Evolutionary conservation across 2,888 invertebrate genomes (phyloP).

Genomic region (Argyra leucocephala): DNA sequence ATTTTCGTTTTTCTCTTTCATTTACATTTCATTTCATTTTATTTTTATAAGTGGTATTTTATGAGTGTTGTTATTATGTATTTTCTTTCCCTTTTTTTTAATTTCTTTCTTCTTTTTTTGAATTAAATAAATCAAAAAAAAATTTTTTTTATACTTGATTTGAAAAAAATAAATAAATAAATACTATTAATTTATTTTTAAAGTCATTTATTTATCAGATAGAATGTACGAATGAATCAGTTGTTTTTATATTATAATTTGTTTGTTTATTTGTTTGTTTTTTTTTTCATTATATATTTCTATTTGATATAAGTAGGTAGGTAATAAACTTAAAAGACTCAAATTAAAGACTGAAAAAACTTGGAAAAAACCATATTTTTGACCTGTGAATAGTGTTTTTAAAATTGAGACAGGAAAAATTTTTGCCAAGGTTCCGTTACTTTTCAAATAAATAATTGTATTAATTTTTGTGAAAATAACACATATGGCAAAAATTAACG

Average conservation of each 20-base stretch:
- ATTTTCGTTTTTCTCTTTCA: background rate
- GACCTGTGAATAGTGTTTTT: no score
- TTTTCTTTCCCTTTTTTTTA: background rate
- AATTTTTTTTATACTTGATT: background rate
- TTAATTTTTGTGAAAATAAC: no score
- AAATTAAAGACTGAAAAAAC: background rate
- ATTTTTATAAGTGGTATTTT: background rate
- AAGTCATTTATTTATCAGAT: conserved; percentile 2
- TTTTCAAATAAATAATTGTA: no score
- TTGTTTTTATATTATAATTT: background rate
- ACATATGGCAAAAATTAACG: no score
- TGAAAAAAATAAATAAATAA: no score
- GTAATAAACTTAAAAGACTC: background rate
- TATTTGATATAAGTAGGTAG: background rate
- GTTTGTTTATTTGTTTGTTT: background rate
- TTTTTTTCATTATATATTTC: background rate
- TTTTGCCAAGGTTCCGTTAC: no score
- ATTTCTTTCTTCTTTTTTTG: background rate
- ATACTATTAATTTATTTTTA: background rate
- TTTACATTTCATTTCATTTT: no score
- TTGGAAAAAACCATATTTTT: background rate
- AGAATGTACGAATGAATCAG: background rate
- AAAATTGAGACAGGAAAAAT: no score
- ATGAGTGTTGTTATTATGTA: background rate
- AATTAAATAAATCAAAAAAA: conserved; percentile 2